Evolutionary conservation across 2,113 vertebrate genomes (phyloP).

Genomic region (Tachuris rubrigastra): DNA sequence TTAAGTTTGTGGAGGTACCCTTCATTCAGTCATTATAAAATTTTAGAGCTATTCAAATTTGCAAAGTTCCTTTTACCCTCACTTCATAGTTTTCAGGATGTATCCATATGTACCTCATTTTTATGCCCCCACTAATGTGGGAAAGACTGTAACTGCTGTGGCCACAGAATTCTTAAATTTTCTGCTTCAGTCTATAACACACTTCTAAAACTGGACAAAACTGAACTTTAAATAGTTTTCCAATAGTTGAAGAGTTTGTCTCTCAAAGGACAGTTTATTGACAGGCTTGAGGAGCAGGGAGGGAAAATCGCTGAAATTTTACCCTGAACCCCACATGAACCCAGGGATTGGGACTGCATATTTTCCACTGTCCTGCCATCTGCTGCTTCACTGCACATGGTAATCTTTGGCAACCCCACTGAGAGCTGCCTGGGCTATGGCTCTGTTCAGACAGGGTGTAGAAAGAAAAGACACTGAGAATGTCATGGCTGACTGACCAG

Average conservation of each 20-base stretch:
- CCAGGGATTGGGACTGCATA: constrained; percentile 44
- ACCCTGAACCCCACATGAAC: constrained; percentile 77
- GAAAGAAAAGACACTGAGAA: constrained; percentile 79
- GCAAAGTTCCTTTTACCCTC: not conserved
- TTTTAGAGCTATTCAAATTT: not conserved
- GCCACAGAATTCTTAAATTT: not conserved
- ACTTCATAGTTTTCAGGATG: not conserved
- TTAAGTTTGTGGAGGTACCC: not conserved
- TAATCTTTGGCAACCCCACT: constrained; percentile 74
- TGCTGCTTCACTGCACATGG: constrained; percentile 60
- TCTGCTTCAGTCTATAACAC: constrained; percentile 8
- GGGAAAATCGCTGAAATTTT: constrained; percentile 60
- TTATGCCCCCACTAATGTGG: not conserved
- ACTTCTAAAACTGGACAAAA: not conserved
- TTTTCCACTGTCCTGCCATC: constrained; percentile 66
- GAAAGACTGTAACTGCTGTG: not conserved
- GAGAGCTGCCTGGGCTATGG: constrained; percentile 72
- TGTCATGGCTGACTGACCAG: constrained; percentile 77
- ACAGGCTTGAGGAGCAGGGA: not conserved
- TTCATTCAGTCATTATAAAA: not conserved
- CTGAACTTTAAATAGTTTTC: not conserved
- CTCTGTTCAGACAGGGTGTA: constrained; percentile 76
- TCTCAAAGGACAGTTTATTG: constrained; percentile 1
- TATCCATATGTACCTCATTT: not conserved
- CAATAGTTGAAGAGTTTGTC: not conserved